Base-by-base conservation (phyloP, 2,888 invertebrate genomes). In the Apodemia duryi region DNA sequence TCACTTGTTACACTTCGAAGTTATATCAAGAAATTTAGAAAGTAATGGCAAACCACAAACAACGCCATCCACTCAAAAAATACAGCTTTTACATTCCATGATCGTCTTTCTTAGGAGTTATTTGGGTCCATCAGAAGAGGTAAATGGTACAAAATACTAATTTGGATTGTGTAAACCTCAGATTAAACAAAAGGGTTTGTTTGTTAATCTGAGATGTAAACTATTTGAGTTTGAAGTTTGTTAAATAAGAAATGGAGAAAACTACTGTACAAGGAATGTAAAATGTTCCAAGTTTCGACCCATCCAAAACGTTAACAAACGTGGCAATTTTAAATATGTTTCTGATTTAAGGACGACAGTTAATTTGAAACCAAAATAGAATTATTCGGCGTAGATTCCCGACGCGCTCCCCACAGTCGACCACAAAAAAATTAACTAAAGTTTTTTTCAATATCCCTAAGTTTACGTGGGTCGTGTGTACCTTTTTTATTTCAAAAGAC, bases 381-480 rank as follows among this genome's bases (percentile, higher is more conserved):
- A 72, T 57, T 29, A 32, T 57, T 57, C 57, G 57, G 13, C 57
- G 67, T 69, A 57, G 62, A 67, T 71, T 71, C 70, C 71, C 72
- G 75, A 77, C 76, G 77, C 77, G 75, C 75, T 73, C 73, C 74
- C 72, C 74, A 78, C 75, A 80, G 82, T 80, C 75, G 79, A 72
- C 84, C 80, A 67, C 70, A 69, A 70, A 85, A 86, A 85, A 85
- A 86, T 84, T 80, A 82, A 80, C 83, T 82, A 82, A 83, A 82
- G 74, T 83, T 88, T 88, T 88, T 89, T 85, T 81, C 80, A 77
- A 81, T 81, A 72, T 79, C 80, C 81, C 72, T 32, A 80, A 86
- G 82, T 87, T 88, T 86, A 89, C 86, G 88, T 90, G 89, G 90
- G 90, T 88, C 88, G 88, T 78, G 82, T 79, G 79, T 73, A 77